Base-by-base conservation (phyloP, 30 jellyfish, hydroid and myxozoan genomes). In the Hydractinia echinata region DNA sequence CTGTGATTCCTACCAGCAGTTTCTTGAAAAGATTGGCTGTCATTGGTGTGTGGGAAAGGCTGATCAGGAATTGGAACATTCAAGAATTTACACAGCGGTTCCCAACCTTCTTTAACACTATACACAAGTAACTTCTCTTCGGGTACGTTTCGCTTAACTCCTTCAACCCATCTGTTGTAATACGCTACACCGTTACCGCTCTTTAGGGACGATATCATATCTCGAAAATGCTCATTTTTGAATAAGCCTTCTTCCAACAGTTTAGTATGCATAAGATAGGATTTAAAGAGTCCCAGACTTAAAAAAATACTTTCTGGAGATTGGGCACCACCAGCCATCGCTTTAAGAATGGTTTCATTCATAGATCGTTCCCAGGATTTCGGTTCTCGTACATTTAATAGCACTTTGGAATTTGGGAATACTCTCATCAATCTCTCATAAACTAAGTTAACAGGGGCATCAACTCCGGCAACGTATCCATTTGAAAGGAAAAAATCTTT, bases 31-130 rank as follows among this genome's bases (percentile, higher is more conserved):
- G 19, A 3, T 7, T 64, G 51, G 51, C 39, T 64, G 74, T 64
- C 74, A 51, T 64, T 64, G 10, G 39, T 6, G 19, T 13, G 19
- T 3, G 74, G 74, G 18, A 64, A 64, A 6, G 74, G 74, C 16
- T 64, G 74, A 0, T 64, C 39, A 7, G 74, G 74, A 6, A 64
- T 13, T 64, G 74, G 74, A n/a, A 64, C 10, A 51, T 13, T 6
- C 16, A 64, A 4, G 39, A 64, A 64, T 64, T 64, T 64, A 64
- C 74, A 64, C 18, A 64, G 74, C 39, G 74, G 74, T 64, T 7
- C 7, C 74, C 74, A 64, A 4, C 74, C 74, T 13, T 64, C 74
- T 64, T 64, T 64, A 6, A 64, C 39, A 51, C 16, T 64, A 64
- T 64, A 64, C 19, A 64, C 39, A 5, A 64, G 74, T n/a, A 64